These are phyloP conservation scores for Trachelus troglodyta DNA, from an alignment of 2,888 invertebrate species.

Conservation along the genomic window DNA sequence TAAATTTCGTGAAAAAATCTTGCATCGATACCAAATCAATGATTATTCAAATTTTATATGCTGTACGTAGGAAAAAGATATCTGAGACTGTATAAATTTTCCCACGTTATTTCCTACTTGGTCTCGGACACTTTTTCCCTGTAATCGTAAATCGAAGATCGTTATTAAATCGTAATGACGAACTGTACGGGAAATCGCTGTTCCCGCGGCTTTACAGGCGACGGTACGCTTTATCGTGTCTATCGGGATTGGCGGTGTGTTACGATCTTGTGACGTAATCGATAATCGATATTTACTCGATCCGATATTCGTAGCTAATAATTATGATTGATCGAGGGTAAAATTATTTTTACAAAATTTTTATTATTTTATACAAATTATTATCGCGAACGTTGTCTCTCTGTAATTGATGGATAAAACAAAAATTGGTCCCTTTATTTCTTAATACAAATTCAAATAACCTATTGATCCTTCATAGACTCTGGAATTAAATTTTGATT, in stretches of 20 bases:
- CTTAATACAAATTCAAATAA: background rate
- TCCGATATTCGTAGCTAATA: background rate
- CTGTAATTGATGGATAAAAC: background rate
- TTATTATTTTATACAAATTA: background rate
- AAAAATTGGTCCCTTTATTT: background rate
- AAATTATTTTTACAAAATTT: background rate
- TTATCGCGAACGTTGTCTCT: background rate
- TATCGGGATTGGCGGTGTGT: background rate
- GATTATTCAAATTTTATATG: too few relatives aligned
- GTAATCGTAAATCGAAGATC: background rate
- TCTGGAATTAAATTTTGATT: background rate
- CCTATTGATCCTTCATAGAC: background rate
- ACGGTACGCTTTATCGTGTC: background rate
- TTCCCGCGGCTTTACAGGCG: background rate
- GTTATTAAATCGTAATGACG: background rate
- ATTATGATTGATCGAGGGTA: background rate
- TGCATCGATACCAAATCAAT: too few relatives aligned
- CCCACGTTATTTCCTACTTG: too few relatives aligned
- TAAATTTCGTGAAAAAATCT: too few relatives aligned
- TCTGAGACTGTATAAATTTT: too few relatives aligned
- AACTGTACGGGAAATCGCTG: background rate
- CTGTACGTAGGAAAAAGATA: too few relatives aligned
- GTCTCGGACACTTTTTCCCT: too few relatives aligned
- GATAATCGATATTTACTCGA: background rate
- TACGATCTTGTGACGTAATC: background rate